Base-by-base conservation (phyloP, 2,797 vertebrate species). In the Acanthurus tractus region DNA sequence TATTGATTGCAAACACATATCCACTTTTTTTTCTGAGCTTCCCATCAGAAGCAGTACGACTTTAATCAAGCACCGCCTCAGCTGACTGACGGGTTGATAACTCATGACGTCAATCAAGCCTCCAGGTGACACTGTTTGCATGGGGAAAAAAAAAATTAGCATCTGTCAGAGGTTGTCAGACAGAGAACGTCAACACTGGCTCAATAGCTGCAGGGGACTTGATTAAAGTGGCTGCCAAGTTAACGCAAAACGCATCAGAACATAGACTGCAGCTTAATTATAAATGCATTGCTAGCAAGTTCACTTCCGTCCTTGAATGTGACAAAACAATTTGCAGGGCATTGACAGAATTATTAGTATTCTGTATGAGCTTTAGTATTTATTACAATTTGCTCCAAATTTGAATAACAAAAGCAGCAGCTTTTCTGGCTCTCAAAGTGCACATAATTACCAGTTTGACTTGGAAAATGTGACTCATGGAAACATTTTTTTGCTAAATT, bases 131-230 rank as follows among this genome's bases (percentile, higher is more conserved):
- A 66, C 80, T 58, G 63, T 86, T 84, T 40, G 67, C 55, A 18
- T 15, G 8, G 8, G 14, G 20, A 12, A 82, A 58, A 23, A 88
- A 84, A 79, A 78, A 92, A 92, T 93, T 86, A 87, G 83, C 88
- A 85, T 87, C 86, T 89, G 92, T 88, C 90, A 91, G 76, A 85
- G 67, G 70, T 84, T 82, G 86, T 89, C 90, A 87, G 77, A 73
- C 62, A 6, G 63, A 74, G 74, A 64, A 48, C 75, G 57, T 63
- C 71, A 45, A 71, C 77, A 65, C 55, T 71, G 77, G 88, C 79
- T 88, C 89, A 91, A 79, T 86, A 89, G 90, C 90, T 92, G 89
- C 68, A 9, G 63, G 84, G 68, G 55, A 81, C 79, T 84, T 87
- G 79, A 90, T 90, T 86, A 89, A 89, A 86, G 84, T 59, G 57